Conservation (phyloP, 2,888 invertebrate species). For the Leptinotarsa tumamoca region DNA sequence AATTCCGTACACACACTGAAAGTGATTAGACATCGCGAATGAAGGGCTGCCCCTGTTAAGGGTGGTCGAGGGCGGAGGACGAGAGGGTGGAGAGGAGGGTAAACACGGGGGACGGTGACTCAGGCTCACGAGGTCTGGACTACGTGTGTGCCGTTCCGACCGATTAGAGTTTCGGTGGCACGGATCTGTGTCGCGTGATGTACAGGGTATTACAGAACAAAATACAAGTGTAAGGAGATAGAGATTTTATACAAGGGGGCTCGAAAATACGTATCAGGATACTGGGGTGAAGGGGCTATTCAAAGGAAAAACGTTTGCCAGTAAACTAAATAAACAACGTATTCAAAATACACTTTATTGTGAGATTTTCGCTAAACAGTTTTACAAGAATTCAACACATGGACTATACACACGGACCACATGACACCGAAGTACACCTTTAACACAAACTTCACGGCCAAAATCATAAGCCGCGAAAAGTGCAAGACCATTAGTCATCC, state of each 20-base stretch:
- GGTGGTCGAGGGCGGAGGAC: conserved; percentile 47
- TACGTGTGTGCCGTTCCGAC: conserved; percentile 23
- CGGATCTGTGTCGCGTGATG: conserved; percentile 32
- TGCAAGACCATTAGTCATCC: no score
- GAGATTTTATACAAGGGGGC: conserved; percentile 9
- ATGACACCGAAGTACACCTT: no score
- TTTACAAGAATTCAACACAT: no score
- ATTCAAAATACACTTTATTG: no score
- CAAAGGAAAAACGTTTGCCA: no score
- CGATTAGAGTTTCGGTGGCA: conserved; percentile 36
- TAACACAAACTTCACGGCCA: no score
- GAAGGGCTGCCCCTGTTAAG: conserved; percentile 58
- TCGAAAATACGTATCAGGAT: not conserved
- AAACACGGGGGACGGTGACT: conserved; percentile 59
- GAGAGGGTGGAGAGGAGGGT: conserved; percentile 52
- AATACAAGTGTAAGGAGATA: not conserved
- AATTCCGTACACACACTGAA: conserved; percentile 60
- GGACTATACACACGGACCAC: no score
- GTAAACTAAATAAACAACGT: no score
- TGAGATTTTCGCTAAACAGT: no score
- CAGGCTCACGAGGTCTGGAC: conserved; percentile 41
- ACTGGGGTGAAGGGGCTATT: no score
- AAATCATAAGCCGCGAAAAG: no score
- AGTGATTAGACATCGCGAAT: conserved; percentile 65
- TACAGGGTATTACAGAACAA: conserved; percentile 31